These are phyloP conservation scores for Drosophila takahashii DNA, from an alignment of 1,140 invertebrate genomes.

Conservation along the genomic window DNA sequence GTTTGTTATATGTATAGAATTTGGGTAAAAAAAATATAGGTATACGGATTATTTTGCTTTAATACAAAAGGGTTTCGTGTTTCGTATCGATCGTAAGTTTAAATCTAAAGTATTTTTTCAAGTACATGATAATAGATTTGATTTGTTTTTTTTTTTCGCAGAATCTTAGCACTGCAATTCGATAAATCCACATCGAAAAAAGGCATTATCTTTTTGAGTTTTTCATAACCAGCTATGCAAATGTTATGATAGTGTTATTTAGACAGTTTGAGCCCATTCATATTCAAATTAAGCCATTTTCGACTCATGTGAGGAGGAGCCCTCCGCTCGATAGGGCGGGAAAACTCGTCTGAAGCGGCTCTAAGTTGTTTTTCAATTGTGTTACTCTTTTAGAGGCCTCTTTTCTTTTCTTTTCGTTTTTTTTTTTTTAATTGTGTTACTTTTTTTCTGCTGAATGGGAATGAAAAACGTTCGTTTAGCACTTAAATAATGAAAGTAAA, in stretches of 20 bases:
- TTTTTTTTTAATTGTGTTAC: conserved; percentile 34
- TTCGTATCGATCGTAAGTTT: too few species aligned
- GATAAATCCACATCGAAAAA: not conserved
- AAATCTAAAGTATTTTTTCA: too few species aligned
- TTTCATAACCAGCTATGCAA: conserved; percentile 41
- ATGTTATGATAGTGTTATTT: conserved; percentile 46
- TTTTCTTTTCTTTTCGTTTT: conserved; percentile 5
- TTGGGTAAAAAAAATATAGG: not conserved
- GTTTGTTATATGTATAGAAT: not conserved
- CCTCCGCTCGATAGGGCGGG: not conserved
- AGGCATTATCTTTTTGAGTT: conserved; percentile 9
- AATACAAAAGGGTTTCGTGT: too few species aligned
- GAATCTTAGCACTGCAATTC: not conserved
- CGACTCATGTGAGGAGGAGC: conserved; percentile 36
- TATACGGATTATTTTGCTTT: too few species aligned
- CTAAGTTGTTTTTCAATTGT: conserved; percentile 35
- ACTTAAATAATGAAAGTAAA: conserved; percentile 56
- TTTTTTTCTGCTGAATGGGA: conserved; percentile 31
- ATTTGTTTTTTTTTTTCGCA: not conserved
- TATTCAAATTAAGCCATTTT: conserved; percentile 51
- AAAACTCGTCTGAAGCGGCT: conserved; percentile 20
- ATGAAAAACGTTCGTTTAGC: conserved; percentile 56
- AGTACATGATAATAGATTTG: too few species aligned
- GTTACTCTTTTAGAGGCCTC: conserved; percentile 7
- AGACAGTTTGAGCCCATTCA: conserved; percentile 39